Evolutionary conservation across 2,113 vertebrate species (phyloP).

Genomic region (Tyrannus savana): DNA sequence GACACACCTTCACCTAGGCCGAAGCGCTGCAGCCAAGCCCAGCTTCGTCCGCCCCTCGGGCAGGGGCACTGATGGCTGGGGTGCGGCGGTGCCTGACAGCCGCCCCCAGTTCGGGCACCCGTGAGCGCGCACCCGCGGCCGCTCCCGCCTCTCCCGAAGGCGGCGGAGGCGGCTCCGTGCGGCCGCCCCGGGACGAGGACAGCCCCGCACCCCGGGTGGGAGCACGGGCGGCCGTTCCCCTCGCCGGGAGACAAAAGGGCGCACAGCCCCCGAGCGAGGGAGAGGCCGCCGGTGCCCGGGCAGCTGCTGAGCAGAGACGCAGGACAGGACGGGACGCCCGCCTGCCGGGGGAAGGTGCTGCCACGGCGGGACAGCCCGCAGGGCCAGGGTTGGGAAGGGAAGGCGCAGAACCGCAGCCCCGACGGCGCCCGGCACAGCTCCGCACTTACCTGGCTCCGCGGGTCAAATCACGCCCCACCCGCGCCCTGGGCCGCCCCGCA

Average conservation of each 20-base stretch:
- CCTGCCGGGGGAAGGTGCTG: background rate
- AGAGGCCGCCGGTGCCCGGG: background rate
- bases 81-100: background rate
- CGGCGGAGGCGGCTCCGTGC: background rate
- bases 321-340: background rate
- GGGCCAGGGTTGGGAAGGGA: background rate
- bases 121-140: background rate
- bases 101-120: background rate
- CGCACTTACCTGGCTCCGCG: constrained; percentile 66
- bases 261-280: background rate
- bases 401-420: background rate
- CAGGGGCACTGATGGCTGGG: background rate
- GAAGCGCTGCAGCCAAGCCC: background rate
- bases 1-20: background rate
- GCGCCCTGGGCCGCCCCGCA: constrained; percentile 6
- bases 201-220: background rate
- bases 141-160: background rate
- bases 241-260: background rate
- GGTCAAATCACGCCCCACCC: constrained; percentile 52
- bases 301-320: background rate
- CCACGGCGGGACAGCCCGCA: background rate
- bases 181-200: background rate
- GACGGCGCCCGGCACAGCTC: background rate
- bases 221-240: background rate
- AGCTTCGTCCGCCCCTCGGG: background rate